These are phyloP conservation scores for Plotosus lineatus DNA, from an alignment of 2,113 vertebrate species.

Conservation along the genomic window DNA sequence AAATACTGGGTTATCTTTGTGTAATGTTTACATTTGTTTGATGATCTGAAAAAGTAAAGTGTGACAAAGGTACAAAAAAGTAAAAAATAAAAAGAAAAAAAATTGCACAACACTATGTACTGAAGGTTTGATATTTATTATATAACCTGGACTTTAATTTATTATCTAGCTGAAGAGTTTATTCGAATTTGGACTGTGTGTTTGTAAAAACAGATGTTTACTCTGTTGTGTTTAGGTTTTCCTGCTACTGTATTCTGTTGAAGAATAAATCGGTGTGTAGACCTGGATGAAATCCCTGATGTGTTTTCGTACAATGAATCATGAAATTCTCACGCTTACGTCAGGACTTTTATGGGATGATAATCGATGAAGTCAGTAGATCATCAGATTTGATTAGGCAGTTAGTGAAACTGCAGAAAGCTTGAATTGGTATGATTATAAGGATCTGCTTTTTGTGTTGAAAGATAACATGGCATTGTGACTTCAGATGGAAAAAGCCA, in stretches of 20 bases:
- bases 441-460: not conserved
- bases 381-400: too few relatives aligned
- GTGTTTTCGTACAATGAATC: constrained; percentile 7
- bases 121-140: too few relatives aligned
- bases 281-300: not conserved
- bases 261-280: not conserved
- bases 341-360: not conserved
- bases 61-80: too few relatives aligned
- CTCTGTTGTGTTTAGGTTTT: not conserved
- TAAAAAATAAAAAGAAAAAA: too few relatives aligned
- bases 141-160: too few relatives aligned
- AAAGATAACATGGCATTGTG: not conserved
- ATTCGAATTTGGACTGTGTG: not conserved
- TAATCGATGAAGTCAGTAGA: not conserved
- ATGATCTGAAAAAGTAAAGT: too few relatives aligned
- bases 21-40: too few relatives aligned
- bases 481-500: not conserved
- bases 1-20: too few relatives aligned
- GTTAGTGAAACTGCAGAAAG: not conserved
- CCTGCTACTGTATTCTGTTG: not conserved
- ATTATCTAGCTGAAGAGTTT: too few relatives aligned
- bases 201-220: not conserved
- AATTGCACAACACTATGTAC: too few relatives aligned
- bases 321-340: not conserved
- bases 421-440: not conserved